Conservation (phyloP, 2,888 invertebrate genomes). For the Poecilus cupreus region DNA sequence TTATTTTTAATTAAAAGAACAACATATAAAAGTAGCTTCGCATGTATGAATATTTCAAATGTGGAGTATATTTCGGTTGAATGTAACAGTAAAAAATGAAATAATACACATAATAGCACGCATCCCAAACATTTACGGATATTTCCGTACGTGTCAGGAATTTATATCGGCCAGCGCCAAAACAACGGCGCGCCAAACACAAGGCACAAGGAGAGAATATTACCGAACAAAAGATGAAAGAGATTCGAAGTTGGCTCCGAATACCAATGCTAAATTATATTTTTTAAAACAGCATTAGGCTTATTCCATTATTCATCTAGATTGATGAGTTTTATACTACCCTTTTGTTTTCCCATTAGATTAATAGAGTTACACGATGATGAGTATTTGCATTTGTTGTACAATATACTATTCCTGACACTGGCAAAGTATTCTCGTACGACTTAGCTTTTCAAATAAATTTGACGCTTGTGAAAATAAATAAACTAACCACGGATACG, state of each 20-base stretch:
- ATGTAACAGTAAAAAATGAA: conserved; percentile 31
- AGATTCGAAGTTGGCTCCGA: neutral
- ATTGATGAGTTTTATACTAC: conserved; percentile 27
- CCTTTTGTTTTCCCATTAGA: conserved; percentile 11
- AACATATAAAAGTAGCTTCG: neutral
- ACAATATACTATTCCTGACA: no score
- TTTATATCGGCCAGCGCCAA: conserved; percentile 9
- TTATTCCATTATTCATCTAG: conserved; percentile 9
- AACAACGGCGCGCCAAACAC: neutral
- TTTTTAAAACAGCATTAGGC: neutral
- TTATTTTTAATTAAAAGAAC: conserved; percentile 36
- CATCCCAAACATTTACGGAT: conserved; percentile 18
- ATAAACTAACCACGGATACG: no score
- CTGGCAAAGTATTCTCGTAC: no score
- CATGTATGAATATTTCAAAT: conserved; percentile 20
- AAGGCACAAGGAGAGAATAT: neutral
- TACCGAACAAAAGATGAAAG: conserved; percentile 7
- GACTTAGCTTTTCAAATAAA: no score
- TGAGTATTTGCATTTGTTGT: no score
- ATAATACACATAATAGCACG: conserved; percentile 35
- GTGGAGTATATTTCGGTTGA: neutral
- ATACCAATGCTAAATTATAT: neutral
- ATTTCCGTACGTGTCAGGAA: conserved; percentile 28
- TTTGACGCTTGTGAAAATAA: no score
- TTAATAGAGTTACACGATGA: conserved; percentile 18